Conservation (phyloP, 2,113 vertebrate species). For the Phalacrocorax aristotelis region DNA sequence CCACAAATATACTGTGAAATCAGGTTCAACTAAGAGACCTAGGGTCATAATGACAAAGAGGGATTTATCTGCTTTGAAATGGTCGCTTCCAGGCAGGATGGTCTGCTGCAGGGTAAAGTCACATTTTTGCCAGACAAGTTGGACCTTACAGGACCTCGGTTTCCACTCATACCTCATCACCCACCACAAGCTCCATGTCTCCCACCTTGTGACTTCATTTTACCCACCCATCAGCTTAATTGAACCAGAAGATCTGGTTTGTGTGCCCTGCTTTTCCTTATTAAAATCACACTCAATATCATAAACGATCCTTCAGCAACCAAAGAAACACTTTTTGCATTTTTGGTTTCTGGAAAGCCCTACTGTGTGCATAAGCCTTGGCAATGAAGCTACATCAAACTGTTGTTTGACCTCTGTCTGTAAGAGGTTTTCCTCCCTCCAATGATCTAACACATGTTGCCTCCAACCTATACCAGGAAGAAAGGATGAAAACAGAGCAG, state of each 20-base stretch:
- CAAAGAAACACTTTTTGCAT: neutral
- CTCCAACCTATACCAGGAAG: conserved; percentile 30
- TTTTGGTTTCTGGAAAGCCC: conserved; percentile 17
- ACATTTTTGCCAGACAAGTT: neutral
- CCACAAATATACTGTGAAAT: neutral
- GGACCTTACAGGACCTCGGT: neutral
- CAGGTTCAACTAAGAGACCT: neutral
- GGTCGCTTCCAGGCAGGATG: neutral
- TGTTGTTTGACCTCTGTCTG: conserved; percentile 16
- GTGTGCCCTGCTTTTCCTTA: neutral
- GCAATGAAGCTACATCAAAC: conserved; percentile 25
- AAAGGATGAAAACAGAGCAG: conserved; percentile 50
- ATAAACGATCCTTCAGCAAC: neutral
- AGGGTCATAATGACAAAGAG: neutral
- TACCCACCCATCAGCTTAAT: conserved; percentile 8
- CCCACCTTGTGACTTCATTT: neutral
- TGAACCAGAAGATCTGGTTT: neutral
- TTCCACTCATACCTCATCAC: neutral
- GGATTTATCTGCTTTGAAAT: neutral
- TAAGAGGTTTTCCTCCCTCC: conserved; percentile 25
- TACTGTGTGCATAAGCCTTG: neutral
- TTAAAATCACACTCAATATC: neutral
- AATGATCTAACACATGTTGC: conserved; percentile 11
- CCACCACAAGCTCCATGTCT: neutral
- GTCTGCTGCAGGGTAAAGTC: neutral